These are phyloP conservation scores for Eolophus roseicapilla DNA, from an alignment of 2,113 vertebrate species.

Conservation along the genomic window DNA sequence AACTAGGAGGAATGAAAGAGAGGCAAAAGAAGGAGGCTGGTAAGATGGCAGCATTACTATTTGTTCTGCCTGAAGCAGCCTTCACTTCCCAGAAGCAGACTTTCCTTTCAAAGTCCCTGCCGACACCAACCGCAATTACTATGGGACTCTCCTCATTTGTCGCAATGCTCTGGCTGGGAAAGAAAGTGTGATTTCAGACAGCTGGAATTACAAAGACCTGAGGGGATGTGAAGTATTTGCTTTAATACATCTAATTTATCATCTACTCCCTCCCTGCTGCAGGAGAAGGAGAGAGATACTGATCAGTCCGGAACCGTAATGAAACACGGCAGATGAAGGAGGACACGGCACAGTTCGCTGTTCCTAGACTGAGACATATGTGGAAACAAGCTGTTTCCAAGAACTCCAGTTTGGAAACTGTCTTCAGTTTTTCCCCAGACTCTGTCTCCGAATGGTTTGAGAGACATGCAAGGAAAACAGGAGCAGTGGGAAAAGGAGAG, in stretches of 20 bases:
- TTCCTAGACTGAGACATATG: background rate
- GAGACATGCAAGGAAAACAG: background rate
- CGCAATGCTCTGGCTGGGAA: background rate
- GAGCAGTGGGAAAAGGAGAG: background rate
- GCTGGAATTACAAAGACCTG: conserved; percentile 35
- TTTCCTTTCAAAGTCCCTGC: background rate
- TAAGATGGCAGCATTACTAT: background rate
- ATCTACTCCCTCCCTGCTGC: background rate
- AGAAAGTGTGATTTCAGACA: conserved; percentile 10
- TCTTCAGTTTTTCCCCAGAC: background rate
- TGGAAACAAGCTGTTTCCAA: conserved; percentile 32
- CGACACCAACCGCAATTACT: background rate
- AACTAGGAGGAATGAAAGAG: background rate
- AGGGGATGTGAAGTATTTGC: background rate
- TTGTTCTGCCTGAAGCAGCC: conserved; percentile 27
- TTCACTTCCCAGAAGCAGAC: background rate
- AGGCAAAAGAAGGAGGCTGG: conserved; percentile 19
- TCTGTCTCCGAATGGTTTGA: background rate
- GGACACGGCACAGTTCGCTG: background rate
- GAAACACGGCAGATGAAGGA: background rate
- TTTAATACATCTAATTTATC: background rate
- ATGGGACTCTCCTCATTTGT: background rate
- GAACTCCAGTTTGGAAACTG: background rate
- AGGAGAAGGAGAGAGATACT: background rate
- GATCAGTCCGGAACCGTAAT: background rate